phyloP scores from a whole-genome alignment of 1,140 invertebrate species.

The Caenorhabditis remanei region DNA sequence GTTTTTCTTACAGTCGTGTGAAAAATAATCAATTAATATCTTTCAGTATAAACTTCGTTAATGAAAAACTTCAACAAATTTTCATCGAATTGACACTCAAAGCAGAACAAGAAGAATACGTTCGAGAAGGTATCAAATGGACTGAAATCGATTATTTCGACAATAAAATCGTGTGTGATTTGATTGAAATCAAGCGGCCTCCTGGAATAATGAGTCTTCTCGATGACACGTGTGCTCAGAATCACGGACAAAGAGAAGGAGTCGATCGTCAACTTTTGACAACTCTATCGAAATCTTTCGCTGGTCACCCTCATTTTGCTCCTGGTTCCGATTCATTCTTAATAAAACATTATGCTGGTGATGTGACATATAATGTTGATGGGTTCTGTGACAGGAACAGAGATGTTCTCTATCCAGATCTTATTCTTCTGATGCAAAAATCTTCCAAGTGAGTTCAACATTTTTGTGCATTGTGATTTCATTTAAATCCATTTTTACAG shows the following conservation, averaged over 20 bases:
- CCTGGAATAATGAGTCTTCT: constrained; percentile 83
- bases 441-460: constrained; percentile 82
- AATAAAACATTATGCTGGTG: constrained; percentile 85
- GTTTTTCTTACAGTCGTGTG: background rate
- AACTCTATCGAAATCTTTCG: constrained; percentile 81
- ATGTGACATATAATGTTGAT: constrained; percentile 82
- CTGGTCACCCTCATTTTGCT: constrained; percentile 82
- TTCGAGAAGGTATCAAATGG: constrained; percentile 85
- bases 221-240: constrained; percentile 85
- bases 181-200: constrained; percentile 81
- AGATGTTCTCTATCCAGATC: constrained; percentile 84
- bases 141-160: constrained; percentile 86
- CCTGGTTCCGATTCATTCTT: constrained; percentile 82
- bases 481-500: constrained; percentile 78
- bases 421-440: constrained; percentile 84
- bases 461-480: background rate
- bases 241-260: constrained; percentile 84
- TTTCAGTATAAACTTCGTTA: constrained; percentile 95
- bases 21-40: background rate
- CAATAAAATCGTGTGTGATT: constrained; percentile 84
- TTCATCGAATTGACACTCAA: constrained; percentile 86
- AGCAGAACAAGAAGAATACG: constrained; percentile 85
- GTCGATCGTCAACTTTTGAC: constrained; percentile 78
- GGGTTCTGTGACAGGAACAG: constrained; percentile 87
- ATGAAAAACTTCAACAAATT: constrained; percentile 87